Base-by-base conservation (phyloP, 2,797 vertebrate genomes). In the Ambastaia sidthimunki region DNA sequence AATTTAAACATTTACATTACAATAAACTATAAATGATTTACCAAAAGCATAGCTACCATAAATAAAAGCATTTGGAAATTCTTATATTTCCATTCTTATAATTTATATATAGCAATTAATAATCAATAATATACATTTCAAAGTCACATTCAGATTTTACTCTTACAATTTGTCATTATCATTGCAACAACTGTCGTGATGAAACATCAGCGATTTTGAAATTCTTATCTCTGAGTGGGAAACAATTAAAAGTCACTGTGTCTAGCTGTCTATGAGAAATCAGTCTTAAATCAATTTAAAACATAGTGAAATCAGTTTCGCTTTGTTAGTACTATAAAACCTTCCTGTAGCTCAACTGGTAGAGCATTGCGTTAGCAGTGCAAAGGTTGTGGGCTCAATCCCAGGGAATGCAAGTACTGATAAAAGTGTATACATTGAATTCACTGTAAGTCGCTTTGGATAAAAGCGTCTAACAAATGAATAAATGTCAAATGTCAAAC, bases 171-270 rank as follows among this genome's bases (percentile, higher is more conserved):
- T 37, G 18, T 72, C n/a, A 31, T 15, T 59, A n/a, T 11, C 18
- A 60, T 31, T 55, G 31, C 7, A 19, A 18, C 3, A 19, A 18
- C 11, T 16, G 62, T 59, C 60, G 60, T 37, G 54, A 44, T 82
- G 70, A 73, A 57, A 78, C 74, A 72, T 57, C 47, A 6, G 34
- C 71, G 23, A 41, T 69, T 25, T 82, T 21, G 47, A 76, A 71
- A 81, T 68, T 81, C 23, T 54, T 48, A 62, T 76, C 59, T 41
- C 41, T 76, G 41, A 67, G 50, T 65, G 50, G 23, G 52, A 59
- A 23, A 57, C 59, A 66, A 71, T 60, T 21, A 37, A 63, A 62
- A 28, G 21, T 47, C 41, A 57, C 50, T 69, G 62, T 75, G 21
- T 54, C 34, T 62, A 21, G 4, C 0, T 19, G 3, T 57, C 5